Conservation (phyloP, 2,797 vertebrate species). For the Alca torda region DNA sequence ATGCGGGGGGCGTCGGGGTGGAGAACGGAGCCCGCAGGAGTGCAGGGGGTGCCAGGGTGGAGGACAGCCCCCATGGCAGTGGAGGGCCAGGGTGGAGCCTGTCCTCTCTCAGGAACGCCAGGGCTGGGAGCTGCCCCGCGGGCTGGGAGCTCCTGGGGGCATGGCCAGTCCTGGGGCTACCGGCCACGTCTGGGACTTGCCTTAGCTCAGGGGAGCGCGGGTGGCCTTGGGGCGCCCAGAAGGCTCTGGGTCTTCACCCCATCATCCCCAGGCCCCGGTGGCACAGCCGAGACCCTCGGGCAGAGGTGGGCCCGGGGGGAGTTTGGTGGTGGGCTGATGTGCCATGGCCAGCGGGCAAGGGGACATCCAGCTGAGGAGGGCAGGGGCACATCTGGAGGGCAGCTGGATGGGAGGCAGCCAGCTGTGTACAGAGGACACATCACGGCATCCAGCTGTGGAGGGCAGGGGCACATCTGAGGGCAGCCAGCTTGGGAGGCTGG, state of each 20-base stretch:
- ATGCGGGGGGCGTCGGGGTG: fast-evolving
- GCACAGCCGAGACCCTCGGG: background rate
- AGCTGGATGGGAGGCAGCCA: background rate
- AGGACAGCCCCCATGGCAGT: background rate
- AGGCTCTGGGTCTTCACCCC: background rate
- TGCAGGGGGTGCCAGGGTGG: background rate
- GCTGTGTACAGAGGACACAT: background rate
- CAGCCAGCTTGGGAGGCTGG: background rate
- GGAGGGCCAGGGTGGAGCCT: too few species aligned
- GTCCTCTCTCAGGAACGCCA: fast-evolving
- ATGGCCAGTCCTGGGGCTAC: background rate
- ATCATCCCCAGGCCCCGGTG: fast-evolving
- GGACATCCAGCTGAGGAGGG: background rate
- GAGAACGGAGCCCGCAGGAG: background rate
- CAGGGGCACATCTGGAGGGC: background rate
- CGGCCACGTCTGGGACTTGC: fast-evolving
- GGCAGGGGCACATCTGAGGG: background rate
- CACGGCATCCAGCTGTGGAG: background rate
- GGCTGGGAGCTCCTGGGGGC: background rate
- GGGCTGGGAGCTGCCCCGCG: background rate
- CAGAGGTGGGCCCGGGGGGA: too few species aligned
- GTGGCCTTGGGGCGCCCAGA: fast-evolving
- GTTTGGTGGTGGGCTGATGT: background rate
- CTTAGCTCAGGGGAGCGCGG: background rate
- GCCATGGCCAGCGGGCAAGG: fast-evolving